Evolutionary conservation across 2,888 invertebrate genomes (phyloP).

Genomic region (Serrognathus titanus): DNA sequence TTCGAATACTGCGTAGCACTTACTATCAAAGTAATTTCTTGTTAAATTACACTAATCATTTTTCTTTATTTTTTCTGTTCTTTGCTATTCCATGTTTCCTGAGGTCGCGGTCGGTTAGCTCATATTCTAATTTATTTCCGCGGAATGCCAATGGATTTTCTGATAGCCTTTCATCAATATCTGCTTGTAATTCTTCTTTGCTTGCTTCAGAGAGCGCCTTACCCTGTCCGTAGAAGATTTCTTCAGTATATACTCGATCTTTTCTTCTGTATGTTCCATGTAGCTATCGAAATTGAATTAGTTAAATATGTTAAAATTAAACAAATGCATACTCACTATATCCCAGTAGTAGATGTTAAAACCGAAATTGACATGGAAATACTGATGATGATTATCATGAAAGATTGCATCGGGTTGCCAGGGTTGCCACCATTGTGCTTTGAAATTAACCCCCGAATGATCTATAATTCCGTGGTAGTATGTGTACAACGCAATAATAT

Average conservation of each 20-base stretch:
- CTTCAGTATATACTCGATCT: conserved; percentile 64
- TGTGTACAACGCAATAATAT: conserved; percentile 52
- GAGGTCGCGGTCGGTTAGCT: conserved; percentile 30
- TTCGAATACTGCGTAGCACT: too few relatives aligned
- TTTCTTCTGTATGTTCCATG: conserved; percentile 65
- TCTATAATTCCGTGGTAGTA: conserved; percentile 74
- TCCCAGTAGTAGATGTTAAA: conserved; percentile 71
- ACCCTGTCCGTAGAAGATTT: conserved; percentile 60
- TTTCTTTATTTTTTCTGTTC: too few relatives aligned
- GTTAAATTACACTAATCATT: too few relatives aligned
- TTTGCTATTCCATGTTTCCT: not conserved
- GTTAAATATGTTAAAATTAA: not conserved
- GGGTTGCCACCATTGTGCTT: conserved; percentile 71
- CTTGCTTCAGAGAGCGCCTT: conserved; percentile 53
- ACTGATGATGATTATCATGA: conserved; percentile 76
- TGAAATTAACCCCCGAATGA: conserved; percentile 73
- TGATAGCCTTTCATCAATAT: conserved; percentile 47
- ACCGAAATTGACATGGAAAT: conserved; percentile 74
- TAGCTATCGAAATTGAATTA: conserved; percentile 48
- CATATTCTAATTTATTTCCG: conserved; percentile 41
- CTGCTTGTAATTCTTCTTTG: conserved; percentile 52
- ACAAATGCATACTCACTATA: conserved; percentile 48
- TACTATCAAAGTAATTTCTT: too few relatives aligned
- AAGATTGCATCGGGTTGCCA: conserved; percentile 73
- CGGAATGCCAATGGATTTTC: conserved; percentile 52